Evolutionary conservation across 2,797 vertebrate species (phyloP).

Genomic region (Centropyge bicolor): DNA sequence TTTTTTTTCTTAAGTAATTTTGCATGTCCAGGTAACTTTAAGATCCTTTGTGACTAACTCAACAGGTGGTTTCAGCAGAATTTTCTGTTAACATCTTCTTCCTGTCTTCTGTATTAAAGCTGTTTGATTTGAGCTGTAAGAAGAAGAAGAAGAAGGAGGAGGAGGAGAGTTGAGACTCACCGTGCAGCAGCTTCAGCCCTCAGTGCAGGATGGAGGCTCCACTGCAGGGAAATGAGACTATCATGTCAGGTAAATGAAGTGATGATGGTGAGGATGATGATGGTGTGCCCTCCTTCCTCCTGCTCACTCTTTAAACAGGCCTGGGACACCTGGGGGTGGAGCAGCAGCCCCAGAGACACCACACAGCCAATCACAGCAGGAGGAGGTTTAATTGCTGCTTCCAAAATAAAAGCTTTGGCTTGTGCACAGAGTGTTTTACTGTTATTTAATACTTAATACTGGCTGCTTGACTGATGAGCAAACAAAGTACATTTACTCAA

Average conservation of each 20-base stretch:
- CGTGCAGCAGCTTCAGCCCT: slow-evolving; percentile 45
- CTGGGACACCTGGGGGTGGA: slow-evolving; percentile 67
- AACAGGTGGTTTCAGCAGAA: neutral
- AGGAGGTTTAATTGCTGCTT: neutral
- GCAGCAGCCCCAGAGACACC: slow-evolving; percentile 16
- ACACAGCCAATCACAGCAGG: slow-evolving; percentile 24
- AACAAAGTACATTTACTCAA: no score
- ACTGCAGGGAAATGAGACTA: slow-evolving; percentile 33
- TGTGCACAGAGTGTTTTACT: neutral
- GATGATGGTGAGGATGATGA: slow-evolving; percentile 45
- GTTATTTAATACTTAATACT: neutral
- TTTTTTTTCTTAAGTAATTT: neutral
- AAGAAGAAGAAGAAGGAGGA: no score
- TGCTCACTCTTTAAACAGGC: slow-evolving; percentile 67
- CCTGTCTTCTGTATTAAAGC: neutral
- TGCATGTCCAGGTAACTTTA: neutral
- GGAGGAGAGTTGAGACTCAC: slow-evolving; percentile 63
- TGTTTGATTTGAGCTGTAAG: neutral
- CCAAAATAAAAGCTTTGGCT: slow-evolving; percentile 43
- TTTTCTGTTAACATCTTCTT: neutral
- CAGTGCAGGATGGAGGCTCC: slow-evolving; percentile 53
- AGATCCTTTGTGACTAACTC: neutral
- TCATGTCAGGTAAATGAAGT: slow-evolving; percentile 61
- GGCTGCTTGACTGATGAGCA: neutral
- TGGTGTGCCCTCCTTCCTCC: slow-evolving; percentile 31